Percentiles rank a stretch among this genome's conserved stretches.
These are phyloP conservation scores for Microdon myrmicae DNA, from an alignment of 2,888 invertebrate species.

Conservation along the genomic window DNA sequence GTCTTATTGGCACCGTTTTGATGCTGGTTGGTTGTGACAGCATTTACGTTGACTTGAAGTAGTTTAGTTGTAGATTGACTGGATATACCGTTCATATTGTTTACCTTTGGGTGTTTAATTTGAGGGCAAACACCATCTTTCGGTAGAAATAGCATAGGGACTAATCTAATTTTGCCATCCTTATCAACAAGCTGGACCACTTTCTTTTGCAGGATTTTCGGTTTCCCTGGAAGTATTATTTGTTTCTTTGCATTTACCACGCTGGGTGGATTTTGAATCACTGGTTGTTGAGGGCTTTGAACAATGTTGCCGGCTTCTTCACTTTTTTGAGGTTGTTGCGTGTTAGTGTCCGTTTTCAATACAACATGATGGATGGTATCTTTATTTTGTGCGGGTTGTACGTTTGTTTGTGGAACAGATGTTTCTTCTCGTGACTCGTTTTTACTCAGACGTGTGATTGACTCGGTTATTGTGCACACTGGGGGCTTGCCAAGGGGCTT, in stretches of 20 bases:
- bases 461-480: slow-evolving; percentile 27
- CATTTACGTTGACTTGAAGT: slow-evolving; percentile 9
- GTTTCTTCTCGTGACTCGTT: background rate
- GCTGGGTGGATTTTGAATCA: background rate
- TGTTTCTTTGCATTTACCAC: background rate
- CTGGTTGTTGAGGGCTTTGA: background rate
- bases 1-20: background rate
- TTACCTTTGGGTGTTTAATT: slow-evolving; percentile 7
- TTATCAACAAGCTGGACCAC: slow-evolving; percentile 57
- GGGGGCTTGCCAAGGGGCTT: slow-evolving; percentile 33
- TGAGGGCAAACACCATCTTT: background rate
- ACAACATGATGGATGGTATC: background rate
- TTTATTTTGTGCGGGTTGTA: slow-evolving; percentile 1
- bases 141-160: slow-evolving; percentile 57
- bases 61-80: too few species aligned
- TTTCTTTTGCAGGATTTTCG: slow-evolving; percentile 56
- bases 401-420: background rate
- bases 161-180: slow-evolving; percentile 56
- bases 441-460: slow-evolving; percentile 29
- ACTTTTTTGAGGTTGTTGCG: slow-evolving; percentile 14
- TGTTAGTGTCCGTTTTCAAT: slow-evolving; percentile 17
- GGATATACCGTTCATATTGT: slow-evolving; percentile 11
- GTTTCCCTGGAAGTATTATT: slow-evolving; percentile 1
- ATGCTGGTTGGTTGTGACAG: slow-evolving; percentile 11
- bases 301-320: background rate